Conservation (phyloP, 1,140 invertebrate genomes). For the Oreohelix idahoensis region DNA sequence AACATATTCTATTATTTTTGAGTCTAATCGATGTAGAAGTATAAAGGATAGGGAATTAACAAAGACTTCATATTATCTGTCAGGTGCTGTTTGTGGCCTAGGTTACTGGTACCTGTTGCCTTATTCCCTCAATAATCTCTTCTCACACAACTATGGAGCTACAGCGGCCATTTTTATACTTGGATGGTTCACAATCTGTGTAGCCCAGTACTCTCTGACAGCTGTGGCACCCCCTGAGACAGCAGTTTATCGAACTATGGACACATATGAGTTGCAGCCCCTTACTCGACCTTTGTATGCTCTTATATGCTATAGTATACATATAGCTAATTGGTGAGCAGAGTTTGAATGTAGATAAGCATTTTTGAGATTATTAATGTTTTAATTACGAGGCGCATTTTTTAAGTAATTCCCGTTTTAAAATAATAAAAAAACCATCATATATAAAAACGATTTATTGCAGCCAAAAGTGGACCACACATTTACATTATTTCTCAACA, state of each 20-base stretch:
- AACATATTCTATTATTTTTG: too few relatives aligned
- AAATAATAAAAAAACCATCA: too few relatives aligned
- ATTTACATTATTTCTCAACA: too few relatives aligned
- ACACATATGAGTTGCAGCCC: slow-evolving; percentile 68
- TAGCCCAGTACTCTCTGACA: slow-evolving; percentile 71
- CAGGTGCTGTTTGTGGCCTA: slow-evolving; percentile 65
- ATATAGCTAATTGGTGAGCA: slow-evolving; percentile 64
- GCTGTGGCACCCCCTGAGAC: slow-evolving; percentile 70
- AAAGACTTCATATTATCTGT: slow-evolving; percentile 27
- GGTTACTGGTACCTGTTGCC: slow-evolving; percentile 67
- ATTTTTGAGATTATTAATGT: too few relatives aligned
- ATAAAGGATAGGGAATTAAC: too few relatives aligned
- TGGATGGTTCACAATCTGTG: slow-evolving; percentile 70
- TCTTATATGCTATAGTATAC: slow-evolving; percentile 58
- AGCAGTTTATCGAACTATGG: slow-evolving; percentile 70
- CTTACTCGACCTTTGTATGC: slow-evolving; percentile 70
- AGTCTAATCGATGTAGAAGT: too few relatives aligned
- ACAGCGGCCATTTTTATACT: slow-evolving; percentile 67
- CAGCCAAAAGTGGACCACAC: too few relatives aligned
- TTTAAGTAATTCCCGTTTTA: too few relatives aligned
- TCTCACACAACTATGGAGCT: slow-evolving; percentile 57
- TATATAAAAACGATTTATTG: too few relatives aligned
- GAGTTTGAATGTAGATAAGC: too few relatives aligned
- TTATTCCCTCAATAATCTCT: slow-evolving; percentile 59
- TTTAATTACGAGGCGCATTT: too few relatives aligned